Evolutionary conservation across 2,797 vertebrate species (phyloP).

Genomic region (Alauda arvensis): DNA sequence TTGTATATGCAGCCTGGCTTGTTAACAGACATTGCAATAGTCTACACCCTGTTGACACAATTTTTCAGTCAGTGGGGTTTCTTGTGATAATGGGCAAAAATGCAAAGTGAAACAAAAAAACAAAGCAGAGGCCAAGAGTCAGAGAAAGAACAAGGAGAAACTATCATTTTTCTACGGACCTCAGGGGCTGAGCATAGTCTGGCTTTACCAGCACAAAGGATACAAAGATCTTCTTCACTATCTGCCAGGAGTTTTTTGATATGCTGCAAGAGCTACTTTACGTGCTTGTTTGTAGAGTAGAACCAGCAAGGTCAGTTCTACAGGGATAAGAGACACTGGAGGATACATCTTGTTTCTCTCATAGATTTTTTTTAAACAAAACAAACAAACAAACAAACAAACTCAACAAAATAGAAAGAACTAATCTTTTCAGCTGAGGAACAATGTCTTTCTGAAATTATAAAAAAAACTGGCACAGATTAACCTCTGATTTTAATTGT

Average conservation of each 20-base stretch:
- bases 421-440: background rate
- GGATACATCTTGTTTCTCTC: background rate
- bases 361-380: background rate
- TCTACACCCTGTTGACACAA: conserved; percentile 13
- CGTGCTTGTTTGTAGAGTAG: background rate
- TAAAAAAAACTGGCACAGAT: background rate
- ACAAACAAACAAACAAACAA: background rate
- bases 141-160: background rate
- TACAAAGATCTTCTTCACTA: background rate
- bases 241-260: background rate
- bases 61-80: conserved; percentile 47
- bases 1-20: background rate
- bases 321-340: background rate
- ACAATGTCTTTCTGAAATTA: background rate
- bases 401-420: background rate
- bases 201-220: background rate
- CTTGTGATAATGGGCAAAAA: conserved; percentile 39
- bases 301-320: background rate
- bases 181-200: background rate
- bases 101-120: background rate
- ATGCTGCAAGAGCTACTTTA: background rate
- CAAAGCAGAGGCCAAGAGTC: conserved; percentile 21
- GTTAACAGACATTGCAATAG: background rate
- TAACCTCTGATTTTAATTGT: background rate
- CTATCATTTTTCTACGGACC: background rate